Conservation (phyloP, 2,888 invertebrate species). For the Corbicula japonica region DNA sequence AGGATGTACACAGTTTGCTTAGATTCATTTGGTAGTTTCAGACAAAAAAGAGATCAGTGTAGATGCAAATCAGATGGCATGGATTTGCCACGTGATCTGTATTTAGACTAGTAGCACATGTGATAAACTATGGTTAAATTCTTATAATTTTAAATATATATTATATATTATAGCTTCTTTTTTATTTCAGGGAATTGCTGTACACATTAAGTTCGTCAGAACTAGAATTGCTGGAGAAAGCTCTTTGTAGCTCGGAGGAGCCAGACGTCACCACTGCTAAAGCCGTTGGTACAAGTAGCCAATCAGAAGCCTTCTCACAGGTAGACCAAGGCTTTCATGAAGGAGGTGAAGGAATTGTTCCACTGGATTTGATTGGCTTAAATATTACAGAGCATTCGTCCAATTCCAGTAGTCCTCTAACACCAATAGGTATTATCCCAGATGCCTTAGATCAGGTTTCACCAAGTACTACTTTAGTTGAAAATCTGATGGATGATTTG, state of each 20-base stretch:
- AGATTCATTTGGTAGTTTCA: too few species aligned
- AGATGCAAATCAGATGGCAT: too few species aligned
- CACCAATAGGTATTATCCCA: conserved; percentile 62
- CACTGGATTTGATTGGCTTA: conserved; percentile 47
- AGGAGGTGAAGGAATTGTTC: conserved; percentile 54
- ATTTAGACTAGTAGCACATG: too few species aligned
- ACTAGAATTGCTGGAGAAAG: conserved; percentile 93
- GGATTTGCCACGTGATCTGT: too few species aligned
- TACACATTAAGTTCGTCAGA: conserved; percentile 95
- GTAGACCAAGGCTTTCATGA: conserved; percentile 73
- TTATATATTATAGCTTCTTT: too few species aligned
- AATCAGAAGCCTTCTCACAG: conserved; percentile 58
- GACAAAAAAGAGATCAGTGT: too few species aligned
- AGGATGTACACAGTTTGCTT: too few species aligned
- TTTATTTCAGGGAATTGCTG: conserved; percentile 93
- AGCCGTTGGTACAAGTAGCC: conserved; percentile 40
- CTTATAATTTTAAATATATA: too few species aligned
- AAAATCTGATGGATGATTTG: conserved; percentile 31
- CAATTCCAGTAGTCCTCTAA: conserved; percentile 71
- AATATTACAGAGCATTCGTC: conserved; percentile 65
- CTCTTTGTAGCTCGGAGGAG: conserved; percentile 95
- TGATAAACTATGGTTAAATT: too few species aligned
- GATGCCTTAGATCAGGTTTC: conserved; percentile 28
- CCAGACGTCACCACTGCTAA: conserved; percentile 69
- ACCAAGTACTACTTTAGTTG: conserved; percentile 50